Evolutionary conservation across 2,113 vertebrate genomes (phyloP).

Genomic region (Boulengeromyrus knoepffleri): DNA sequence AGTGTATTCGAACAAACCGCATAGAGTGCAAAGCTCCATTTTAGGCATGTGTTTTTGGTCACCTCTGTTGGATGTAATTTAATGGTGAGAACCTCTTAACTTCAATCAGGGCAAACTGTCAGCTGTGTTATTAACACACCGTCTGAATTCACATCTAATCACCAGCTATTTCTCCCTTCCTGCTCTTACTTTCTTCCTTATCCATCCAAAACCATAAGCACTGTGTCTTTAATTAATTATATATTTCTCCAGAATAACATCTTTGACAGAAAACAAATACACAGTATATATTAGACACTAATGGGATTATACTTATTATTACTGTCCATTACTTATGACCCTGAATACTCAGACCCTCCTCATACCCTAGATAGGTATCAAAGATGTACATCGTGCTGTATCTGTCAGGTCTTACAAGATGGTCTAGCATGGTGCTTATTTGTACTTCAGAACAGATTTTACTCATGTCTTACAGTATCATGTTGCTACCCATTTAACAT

Average conservation of each 20-base stretch:
- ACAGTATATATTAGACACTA: neutral
- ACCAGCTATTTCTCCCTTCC: neutral
- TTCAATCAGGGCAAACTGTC: neutral
- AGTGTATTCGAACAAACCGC: neutral
- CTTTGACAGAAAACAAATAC: neutral
- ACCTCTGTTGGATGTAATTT: neutral
- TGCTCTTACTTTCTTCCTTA: neutral
- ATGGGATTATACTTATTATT: neutral
- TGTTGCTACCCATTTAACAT: neutral
- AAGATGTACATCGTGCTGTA: neutral
- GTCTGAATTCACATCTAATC: neutral
- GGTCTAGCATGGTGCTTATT: neutral
- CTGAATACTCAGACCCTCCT: neutral
- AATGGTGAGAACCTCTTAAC: neutral
- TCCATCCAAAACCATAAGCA: neutral
- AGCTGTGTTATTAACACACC: neutral
- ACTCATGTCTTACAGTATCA: neutral
- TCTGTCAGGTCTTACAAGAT: neutral
- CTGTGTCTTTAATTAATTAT: neutral
- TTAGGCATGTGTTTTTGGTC: neutral
- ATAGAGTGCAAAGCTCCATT: neutral
- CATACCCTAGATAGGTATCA: neutral
- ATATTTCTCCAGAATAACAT: neutral
- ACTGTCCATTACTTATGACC: neutral
- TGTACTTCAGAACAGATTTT: neutral